phyloP scores from a whole-genome alignment of 2,113 vertebrate species.

The Agapornis roseicollis region DNA sequence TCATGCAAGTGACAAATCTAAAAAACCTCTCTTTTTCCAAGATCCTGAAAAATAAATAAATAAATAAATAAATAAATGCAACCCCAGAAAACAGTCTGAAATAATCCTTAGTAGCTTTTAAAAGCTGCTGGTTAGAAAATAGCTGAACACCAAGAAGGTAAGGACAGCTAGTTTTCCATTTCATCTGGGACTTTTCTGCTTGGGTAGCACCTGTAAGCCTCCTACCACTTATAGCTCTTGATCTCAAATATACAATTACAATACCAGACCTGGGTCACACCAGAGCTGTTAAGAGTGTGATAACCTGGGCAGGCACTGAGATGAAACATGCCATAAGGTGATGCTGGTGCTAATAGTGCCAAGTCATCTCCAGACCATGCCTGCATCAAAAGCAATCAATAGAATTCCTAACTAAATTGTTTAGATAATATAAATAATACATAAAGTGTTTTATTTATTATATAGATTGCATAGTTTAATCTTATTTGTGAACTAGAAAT shows the following conservation, averaged over 20 bases:
- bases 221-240: neutral
- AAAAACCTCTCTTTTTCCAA: neutral
- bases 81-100: neutral
- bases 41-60: neutral
- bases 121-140: neutral
- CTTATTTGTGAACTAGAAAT: neutral
- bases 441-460: neutral
- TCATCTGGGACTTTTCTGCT: neutral
- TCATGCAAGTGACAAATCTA: neutral
- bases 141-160: neutral
- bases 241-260: neutral
- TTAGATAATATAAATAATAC: neutral
- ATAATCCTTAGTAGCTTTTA: neutral
- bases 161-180: neutral
- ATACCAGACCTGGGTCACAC: neutral
- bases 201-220: neutral
- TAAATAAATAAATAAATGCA: neutral
- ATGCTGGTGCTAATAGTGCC: neutral
- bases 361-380: neutral
- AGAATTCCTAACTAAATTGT: neutral
- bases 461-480: neutral
- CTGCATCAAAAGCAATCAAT: neutral
- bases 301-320: neutral
- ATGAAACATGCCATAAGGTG: neutral
- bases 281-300: neutral